A percentile compares a stretch with the other conserved stretches of the same genome.
Evolutionary conservation across 2,113 vertebrate genomes (phyloP).

Genomic region (Cyprinodon tularosa): DNA sequence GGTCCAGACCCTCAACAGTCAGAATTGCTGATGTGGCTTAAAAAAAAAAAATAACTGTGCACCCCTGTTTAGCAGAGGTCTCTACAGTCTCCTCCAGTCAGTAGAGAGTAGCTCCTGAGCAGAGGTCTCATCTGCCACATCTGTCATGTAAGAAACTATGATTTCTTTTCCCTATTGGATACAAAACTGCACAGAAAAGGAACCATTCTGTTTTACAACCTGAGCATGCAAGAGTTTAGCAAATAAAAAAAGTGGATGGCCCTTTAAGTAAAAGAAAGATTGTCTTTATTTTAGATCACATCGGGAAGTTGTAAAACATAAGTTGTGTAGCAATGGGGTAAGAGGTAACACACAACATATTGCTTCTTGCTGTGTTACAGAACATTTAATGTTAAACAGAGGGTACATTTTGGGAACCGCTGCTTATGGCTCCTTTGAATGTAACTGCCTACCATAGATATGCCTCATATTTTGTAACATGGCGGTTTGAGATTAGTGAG

Average conservation of each 20-base stretch:
- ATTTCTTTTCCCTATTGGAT: conserved; percentile 56
- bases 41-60: neutral
- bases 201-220: conserved; percentile 44
- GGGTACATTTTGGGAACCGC: conserved; percentile 29
- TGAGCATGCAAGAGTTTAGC: conserved; percentile 31
- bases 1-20: neutral
- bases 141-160: conserved; percentile 62
- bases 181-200: conserved; percentile 44
- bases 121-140: conserved; percentile 49
- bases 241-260: conserved; percentile 44
- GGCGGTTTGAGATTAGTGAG: conserved; percentile 69
- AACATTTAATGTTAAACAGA: neutral
- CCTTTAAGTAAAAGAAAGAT: conserved; percentile 12
- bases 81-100: conserved; percentile 5
- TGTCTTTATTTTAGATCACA: neutral
- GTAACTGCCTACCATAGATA: conserved; percentile 48
- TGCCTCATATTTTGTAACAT: conserved; percentile 67
- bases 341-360: neutral
- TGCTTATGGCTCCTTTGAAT: neutral
- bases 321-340: neutral
- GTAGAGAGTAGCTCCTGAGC: conserved; percentile 53
- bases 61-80: neutral
- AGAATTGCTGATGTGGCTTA: neutral
- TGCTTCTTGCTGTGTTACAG: conserved; percentile 35
- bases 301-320: neutral